Base-by-base conservation (phyloP, 2,797 vertebrate genomes). In the Holocentrus rufus region DNA sequence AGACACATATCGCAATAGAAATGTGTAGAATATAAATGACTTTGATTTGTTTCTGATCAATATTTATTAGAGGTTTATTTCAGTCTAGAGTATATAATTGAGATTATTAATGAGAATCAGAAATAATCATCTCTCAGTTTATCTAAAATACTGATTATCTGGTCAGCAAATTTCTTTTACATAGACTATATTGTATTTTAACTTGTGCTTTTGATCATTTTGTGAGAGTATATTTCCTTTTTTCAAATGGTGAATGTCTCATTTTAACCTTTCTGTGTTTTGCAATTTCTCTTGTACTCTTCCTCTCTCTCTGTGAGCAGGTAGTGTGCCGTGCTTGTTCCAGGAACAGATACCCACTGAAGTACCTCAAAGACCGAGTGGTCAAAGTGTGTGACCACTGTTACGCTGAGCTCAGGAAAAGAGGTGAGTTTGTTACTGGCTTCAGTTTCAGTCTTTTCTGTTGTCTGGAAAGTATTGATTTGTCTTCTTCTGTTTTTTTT, bases 361-460 rank as follows among this genome's bases (percentile, higher is more conserved):
- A 96, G 94, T 98, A 98, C 94, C 96, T 99, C 91, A 98, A 96
- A 92, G 96, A 97, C 88, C 91, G 96, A 61, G 87, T 95, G 90
- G 96, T 95, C 74, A 98, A 98, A 94, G 98, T 99, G 74, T 99
- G 98, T 72, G 95, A 99, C 30, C 95, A 94, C 90, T 99, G 98
- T 91, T 96, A 95, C 1, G 65, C 86, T 0, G 96, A 98, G 92
- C 94, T 99, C 79, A 96, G 94, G 89, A 97, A 95, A 92, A 94
- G 93, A 95, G 96, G 96, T 92, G 88, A 90, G 58, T 54, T 8
- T 66, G 20, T 20, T 11, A 9, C 39, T 42, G 39, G 39, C 14
- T 42, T 42, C 39, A 42, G 39, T 42, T 10, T 42, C 39, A 42
- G 39, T 3, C 39, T n/a, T 2, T 11, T 42, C 39, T 42, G 39